Evolutionary conservation across 2,797 vertebrate genomes (phyloP).

Genomic region (Clarias laeviceps): DNA sequence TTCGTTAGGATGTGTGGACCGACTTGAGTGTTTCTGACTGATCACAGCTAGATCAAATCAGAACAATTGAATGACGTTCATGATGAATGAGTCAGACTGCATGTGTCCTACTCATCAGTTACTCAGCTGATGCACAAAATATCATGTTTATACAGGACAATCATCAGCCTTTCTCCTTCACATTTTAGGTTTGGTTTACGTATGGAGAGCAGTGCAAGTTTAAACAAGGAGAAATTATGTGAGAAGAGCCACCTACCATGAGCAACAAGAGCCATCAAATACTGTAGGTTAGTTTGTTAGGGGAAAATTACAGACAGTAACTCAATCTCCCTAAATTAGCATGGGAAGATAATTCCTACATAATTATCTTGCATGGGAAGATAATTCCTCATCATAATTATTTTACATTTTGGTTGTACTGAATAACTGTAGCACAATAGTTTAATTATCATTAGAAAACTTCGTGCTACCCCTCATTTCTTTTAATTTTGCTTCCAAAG

Average conservation of each 20-base stretch:
- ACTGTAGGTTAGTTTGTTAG: neutral
- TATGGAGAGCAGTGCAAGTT: constrained; percentile 5
- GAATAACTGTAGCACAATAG: neutral
- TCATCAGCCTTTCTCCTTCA: neutral
- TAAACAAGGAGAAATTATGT: neutral
- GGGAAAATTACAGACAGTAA: neutral
- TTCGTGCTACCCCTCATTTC: neutral
- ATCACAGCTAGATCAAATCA: neutral
- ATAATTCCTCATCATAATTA: neutral
- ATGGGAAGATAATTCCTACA: neutral
- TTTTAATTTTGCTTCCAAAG: no score
- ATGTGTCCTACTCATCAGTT: neutral
- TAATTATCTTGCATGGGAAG: neutral
- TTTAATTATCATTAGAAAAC: neutral
- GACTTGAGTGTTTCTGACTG: neutral
- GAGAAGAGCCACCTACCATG: neutral
- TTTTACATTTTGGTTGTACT: neutral
- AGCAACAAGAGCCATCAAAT: neutral
- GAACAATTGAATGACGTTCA: neutral
- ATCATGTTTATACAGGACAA: neutral
- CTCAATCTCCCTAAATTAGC: neutral
- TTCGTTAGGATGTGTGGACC: neutral
- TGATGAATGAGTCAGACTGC: neutral
- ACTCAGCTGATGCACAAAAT: neutral
- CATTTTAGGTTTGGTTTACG: neutral